phyloP scores from a whole-genome alignment of 2,888 invertebrate species.

The Agrochola lota region DNA sequence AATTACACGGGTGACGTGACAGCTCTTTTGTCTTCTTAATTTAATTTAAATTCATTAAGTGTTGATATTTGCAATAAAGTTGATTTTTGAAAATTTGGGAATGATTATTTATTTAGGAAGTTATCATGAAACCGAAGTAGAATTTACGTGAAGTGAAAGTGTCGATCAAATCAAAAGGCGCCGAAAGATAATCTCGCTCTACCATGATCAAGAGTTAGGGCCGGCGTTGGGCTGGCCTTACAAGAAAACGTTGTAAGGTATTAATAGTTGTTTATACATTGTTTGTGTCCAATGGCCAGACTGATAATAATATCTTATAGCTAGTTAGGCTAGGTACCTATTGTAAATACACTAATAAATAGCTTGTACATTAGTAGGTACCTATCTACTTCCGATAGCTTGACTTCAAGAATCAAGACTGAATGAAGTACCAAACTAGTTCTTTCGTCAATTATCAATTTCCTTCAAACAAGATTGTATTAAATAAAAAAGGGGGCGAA shows the following conservation, averaged over 20 bases:
- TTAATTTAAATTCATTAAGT: no score
- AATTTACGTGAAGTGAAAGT: no score
- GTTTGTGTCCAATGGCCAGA: neutral
- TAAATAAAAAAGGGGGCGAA: neutral
- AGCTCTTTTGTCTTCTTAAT: no score
- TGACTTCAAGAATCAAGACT: neutral
- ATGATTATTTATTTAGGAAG: no score
- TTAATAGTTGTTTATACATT: neutral
- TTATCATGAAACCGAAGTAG: no score
- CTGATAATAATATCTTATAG: neutral
- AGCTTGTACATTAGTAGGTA: neutral
- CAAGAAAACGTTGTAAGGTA: slow-evolving; percentile 10
- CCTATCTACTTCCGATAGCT: neutral
- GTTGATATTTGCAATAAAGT: no score
- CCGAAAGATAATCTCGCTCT: no score
- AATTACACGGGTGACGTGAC: no score
- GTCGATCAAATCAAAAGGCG: no score
- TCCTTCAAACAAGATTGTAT: neutral
- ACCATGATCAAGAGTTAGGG: no score
- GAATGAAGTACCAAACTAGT: no score
- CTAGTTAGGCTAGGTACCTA: neutral
- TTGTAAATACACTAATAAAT: neutral
- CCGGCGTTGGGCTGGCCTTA: neutral
- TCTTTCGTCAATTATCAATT: neutral
- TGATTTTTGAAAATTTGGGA: no score